Evolutionary conservation across 2,113 vertebrate genomes (phyloP).

Genomic region (human (Homo sapiens)): DNA sequence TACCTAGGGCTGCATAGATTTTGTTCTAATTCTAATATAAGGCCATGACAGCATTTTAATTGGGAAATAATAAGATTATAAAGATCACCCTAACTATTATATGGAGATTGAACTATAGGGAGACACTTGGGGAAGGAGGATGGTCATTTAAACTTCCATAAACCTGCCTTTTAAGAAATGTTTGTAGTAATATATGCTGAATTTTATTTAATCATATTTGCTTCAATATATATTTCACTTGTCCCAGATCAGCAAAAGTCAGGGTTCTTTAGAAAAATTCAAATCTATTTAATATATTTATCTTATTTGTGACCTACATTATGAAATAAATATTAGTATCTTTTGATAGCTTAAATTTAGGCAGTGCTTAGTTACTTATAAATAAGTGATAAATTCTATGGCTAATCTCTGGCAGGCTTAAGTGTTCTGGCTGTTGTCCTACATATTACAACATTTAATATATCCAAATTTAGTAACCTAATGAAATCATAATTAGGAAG

Average conservation of each 20-base stretch:
- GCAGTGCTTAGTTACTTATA: not conserved
- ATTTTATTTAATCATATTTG: not conserved
- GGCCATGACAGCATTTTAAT: not conserved
- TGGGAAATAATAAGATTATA: not conserved
- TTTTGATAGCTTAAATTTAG: slow-evolving; percentile 10
- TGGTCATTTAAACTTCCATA: not conserved
- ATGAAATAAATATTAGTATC: not conserved
- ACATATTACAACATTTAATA: not conserved
- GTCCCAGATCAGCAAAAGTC: not conserved
- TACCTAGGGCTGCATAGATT: not conserved
- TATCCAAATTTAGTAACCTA: not conserved
- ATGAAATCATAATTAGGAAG: not conserved
- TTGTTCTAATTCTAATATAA: not conserved
- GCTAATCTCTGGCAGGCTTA: not conserved
- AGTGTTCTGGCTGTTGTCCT: not conserved
- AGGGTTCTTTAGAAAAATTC: not conserved
- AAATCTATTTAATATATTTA: not conserved
- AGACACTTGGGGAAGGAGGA: not conserved
- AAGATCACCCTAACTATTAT: not conserved
- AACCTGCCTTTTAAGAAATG: not conserved
- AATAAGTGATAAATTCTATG: not conserved
- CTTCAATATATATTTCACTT: not conserved
- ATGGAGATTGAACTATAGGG: not conserved
- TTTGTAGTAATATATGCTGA: not conserved
- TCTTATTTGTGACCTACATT: not conserved